Percentiles rank a stretch among this genome's conserved stretches.
Conservation (phyloP, 2,113 vertebrate species). For the Bungarus multicinctus region DNA sequence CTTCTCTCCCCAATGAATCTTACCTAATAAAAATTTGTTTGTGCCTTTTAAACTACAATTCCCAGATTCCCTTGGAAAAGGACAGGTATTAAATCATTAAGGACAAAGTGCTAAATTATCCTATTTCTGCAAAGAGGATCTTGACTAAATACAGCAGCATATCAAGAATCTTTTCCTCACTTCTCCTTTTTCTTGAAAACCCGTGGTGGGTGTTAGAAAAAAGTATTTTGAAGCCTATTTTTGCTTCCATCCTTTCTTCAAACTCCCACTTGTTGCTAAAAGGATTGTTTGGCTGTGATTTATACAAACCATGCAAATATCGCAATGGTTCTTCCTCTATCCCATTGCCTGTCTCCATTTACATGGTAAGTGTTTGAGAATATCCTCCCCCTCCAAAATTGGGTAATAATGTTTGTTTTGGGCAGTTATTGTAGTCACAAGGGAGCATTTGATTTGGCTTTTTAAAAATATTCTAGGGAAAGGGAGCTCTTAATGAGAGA, state of each 20-base stretch:
- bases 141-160: not conserved
- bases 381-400: not conserved
- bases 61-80: not conserved
- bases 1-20: not conserved
- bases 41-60: not conserved
- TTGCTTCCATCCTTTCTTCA: not conserved
- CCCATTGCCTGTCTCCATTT: not conserved
- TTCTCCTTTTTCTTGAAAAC: not conserved
- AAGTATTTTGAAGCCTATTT: not conserved
- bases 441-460: not conserved
- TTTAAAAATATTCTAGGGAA: not conserved
- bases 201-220: not conserved
- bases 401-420: not conserved
- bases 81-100: not conserved
- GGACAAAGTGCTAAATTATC: not conserved
- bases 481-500: not conserved
- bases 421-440: not conserved
- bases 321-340: not conserved
- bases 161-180: not conserved
- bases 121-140: not conserved
- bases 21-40: not conserved
- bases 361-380: not conserved
- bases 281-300: not conserved
- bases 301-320: not conserved
- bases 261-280: not conserved